Base-by-base conservation (phyloP, 2,113 vertebrate species). In the Lathamus discolor region DNA sequence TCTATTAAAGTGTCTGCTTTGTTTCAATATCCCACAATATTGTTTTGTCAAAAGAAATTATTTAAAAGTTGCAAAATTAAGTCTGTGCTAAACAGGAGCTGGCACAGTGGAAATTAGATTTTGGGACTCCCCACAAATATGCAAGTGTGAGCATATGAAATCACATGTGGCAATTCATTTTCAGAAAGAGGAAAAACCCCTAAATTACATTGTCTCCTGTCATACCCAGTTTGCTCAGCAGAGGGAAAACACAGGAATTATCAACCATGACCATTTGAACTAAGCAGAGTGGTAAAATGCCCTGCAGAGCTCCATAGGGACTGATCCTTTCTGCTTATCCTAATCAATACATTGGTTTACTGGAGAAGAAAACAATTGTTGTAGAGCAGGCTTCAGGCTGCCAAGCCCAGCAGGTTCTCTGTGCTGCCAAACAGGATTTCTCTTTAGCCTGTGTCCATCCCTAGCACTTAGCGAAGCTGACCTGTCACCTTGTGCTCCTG, bases 1-100 rank as follows among this genome's bases (percentile, higher is more conserved):
- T 69, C 88, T 95, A 67, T 93, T 95, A 86, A 95, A 97, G 97
- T 96, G 67, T 92, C 94, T 97, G 90, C 78, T 97, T 79, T 82
- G 31, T 90, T 96, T 97, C 93, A 67, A 55, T 74, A 75, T 88
- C 86, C 41, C 67, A 86, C 74, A 91, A 90, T 90, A 67, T 66
- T 93, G 72, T 92, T 97, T 96, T 95, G 81, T 95, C 94, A 95
- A 89, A 67, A 77, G 77, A 67, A 73, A 76, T 80, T 86, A 93
- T 81, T 96, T 91, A 33, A 67, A 92, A 86, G 31, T 88, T 81
- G 52, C 52, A 91, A 93, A 93, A 95, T 94, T 95, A 91, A 33
- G 39, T 83, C 68, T 97, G 64, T 39, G 78, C 64, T 95, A 88
- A 96, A 78, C 67, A 90, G 84, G 37, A 93, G 86, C 62, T 70